Percentiles rank a stretch among this genome's conserved stretches.
Evolutionary conservation across 1,140 invertebrate genomes (phyloP).

Genomic region (Campoletis sonorensis): DNA sequence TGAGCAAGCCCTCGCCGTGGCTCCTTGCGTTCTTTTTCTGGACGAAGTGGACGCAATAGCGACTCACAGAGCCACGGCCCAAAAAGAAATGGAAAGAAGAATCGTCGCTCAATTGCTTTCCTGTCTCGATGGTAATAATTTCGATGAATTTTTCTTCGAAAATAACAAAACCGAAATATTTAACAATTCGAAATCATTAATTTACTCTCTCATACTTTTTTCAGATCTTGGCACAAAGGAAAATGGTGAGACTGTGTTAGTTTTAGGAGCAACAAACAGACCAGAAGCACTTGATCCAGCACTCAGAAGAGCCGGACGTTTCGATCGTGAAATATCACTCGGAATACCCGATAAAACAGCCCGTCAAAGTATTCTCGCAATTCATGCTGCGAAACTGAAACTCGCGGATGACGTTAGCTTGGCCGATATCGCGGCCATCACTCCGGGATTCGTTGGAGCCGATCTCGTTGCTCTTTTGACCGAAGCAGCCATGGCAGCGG

Average conservation of each 20-base stretch:
- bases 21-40: slow-evolving; percentile 94
- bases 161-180: not conserved
- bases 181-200: not conserved
- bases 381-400: slow-evolving; percentile 82
- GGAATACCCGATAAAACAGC: slow-evolving; percentile 94
- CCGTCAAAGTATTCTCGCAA: slow-evolving; percentile 85
- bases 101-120: slow-evolving; percentile 95
- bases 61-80: slow-evolving; percentile 89
- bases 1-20: slow-evolving; percentile 84
- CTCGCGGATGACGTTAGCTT: slow-evolving; percentile 84
- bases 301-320: slow-evolving; percentile 91
- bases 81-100: slow-evolving; percentile 95
- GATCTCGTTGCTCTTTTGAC: slow-evolving; percentile 92
- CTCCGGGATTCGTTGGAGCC: slow-evolving; percentile 98
- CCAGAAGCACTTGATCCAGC: slow-evolving; percentile 96
- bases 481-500: slow-evolving; percentile 91
- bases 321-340: slow-evolving; percentile 95
- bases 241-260: slow-evolving; percentile 84
- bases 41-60: slow-evolving; percentile 96
- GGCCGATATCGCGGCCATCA: slow-evolving; percentile 85
- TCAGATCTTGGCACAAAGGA: slow-evolving; percentile 80
- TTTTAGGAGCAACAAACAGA: slow-evolving; percentile 97
- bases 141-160: slow-evolving; percentile 12
- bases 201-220: not conserved
- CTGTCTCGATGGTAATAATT: slow-evolving; percentile 86